Percentiles rank a stretch among this genome's conserved stretches.
phyloP scores from a whole-genome alignment of 2,888 invertebrate genomes.

The Pseudeuparius sepicola region DNA sequence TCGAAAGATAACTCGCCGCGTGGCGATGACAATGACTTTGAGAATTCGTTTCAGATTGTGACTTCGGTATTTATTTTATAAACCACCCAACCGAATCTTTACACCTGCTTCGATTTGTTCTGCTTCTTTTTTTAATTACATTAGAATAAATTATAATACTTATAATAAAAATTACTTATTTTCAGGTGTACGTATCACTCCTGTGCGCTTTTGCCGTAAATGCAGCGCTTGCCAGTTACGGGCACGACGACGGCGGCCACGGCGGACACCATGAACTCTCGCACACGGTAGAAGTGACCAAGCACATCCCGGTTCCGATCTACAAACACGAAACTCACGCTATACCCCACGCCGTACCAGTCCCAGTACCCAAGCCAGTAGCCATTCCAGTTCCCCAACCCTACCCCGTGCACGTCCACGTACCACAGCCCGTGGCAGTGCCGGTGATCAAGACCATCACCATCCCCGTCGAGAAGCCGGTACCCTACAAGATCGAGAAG shows the following conservation, averaged over 20 bases:
- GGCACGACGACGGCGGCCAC: constrained; percentile 26
- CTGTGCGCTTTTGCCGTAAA: constrained; percentile 33
- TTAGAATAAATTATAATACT: too few relatives aligned
- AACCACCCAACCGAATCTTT: too few relatives aligned
- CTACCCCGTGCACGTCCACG: constrained; percentile 58
- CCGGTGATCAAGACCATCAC: constrained; percentile 59
- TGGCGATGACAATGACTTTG: too few relatives aligned
- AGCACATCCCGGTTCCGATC: constrained; percentile 48
- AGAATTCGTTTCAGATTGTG: too few relatives aligned
- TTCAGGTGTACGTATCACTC: constrained; percentile 32
- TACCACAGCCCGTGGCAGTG: constrained; percentile 57
- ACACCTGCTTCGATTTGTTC: too few relatives aligned
- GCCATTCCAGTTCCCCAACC: constrained; percentile 59
- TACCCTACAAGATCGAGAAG: constrained; percentile 60
- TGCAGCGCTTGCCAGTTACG: constrained; percentile 33
- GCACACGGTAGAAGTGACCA: constrained; percentile 57
- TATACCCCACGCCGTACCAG: constrained; percentile 42
- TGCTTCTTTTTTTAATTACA: too few relatives aligned
- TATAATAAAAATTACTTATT: too few relatives aligned
- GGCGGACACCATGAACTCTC: constrained; percentile 39
- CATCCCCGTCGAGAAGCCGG: constrained; percentile 61
- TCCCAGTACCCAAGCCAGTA: constrained; percentile 58
- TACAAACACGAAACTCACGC: constrained; percentile 43
- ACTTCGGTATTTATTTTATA: too few relatives aligned
- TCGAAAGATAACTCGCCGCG: too few relatives aligned